These are phyloP conservation scores for Pogoniulus pusillus DNA, from an alignment of 2,797 vertebrate species.

Conservation along the genomic window DNA sequence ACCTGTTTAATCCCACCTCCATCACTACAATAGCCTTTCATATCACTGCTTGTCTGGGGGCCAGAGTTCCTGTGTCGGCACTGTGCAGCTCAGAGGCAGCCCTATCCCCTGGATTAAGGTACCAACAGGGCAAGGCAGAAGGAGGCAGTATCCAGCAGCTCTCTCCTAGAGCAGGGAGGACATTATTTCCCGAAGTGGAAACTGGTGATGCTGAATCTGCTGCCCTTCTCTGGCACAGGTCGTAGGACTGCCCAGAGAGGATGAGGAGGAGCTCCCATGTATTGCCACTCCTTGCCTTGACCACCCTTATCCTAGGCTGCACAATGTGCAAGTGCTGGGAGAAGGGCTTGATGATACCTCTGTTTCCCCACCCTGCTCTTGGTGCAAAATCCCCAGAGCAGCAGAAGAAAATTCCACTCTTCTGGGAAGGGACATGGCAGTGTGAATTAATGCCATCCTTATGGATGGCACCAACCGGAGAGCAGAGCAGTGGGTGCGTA, in stretches of 20 bases:
- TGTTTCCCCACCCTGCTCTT: not conserved
- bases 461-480: not conserved
- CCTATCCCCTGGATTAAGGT: not conserved
- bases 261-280: not conserved
- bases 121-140: not conserved
- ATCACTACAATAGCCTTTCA: not conserved
- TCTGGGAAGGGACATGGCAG: not conserved
- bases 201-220: not conserved
- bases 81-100: not conserved
- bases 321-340: not conserved
- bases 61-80: not conserved
- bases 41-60: not conserved
- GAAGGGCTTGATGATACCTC: not conserved
- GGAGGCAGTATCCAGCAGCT: not conserved
- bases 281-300: not conserved
- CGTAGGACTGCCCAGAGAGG: not conserved
- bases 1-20: not conserved
- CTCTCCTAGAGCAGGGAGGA: rapidly evolving
- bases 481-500: not conserved
- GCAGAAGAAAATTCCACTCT: not conserved
- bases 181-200: not conserved
- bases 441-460: not conserved
- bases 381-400: not conserved
- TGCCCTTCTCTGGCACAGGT: not conserved
- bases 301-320: not conserved